Evolutionary conservation across 2,113 vertebrate species (phyloP).

Genomic region (Girardinichthys multiradiatus): DNA sequence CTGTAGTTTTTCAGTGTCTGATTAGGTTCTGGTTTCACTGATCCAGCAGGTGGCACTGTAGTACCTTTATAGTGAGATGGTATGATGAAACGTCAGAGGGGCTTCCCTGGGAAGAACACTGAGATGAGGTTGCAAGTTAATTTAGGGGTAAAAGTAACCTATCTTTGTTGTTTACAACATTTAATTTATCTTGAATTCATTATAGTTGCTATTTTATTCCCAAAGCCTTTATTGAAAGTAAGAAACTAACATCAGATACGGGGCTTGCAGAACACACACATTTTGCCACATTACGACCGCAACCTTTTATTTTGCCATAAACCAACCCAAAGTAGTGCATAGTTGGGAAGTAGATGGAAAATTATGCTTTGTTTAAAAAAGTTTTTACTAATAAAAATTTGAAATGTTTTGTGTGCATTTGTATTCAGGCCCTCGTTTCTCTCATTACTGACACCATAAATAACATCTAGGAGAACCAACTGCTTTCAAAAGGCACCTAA

Average conservation of each 20-base stretch:
- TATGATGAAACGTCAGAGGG: conserved; percentile 1
- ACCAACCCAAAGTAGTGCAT: too few relatives aligned
- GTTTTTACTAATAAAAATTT: too few relatives aligned
- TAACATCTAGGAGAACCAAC: too few relatives aligned
- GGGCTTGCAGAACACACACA: too few relatives aligned
- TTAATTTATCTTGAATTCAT: not conserved
- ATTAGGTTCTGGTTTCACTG: accelerated
- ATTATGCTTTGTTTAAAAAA: too few relatives aligned
- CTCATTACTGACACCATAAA: too few relatives aligned
- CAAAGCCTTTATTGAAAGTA: not conserved
- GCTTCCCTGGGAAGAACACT: conserved; percentile 51
- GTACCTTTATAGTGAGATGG: conserved; percentile 12
- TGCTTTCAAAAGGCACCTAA: too few relatives aligned
- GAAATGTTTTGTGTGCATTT: too few relatives aligned
- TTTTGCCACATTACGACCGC: too few relatives aligned
- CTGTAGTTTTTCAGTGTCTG: not conserved
- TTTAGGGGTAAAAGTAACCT: not conserved
- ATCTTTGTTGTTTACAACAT: not conserved
- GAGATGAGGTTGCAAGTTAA: not conserved
- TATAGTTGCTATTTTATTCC: not conserved
- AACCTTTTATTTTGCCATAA: too few relatives aligned
- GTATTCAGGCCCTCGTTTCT: too few relatives aligned
- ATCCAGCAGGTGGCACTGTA: conserved; percentile 60
- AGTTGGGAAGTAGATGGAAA: too few relatives aligned
- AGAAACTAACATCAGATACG: not conserved